Base-by-base conservation (phyloP, 1,140 invertebrate species). In the Octopus sinensis region DNA sequence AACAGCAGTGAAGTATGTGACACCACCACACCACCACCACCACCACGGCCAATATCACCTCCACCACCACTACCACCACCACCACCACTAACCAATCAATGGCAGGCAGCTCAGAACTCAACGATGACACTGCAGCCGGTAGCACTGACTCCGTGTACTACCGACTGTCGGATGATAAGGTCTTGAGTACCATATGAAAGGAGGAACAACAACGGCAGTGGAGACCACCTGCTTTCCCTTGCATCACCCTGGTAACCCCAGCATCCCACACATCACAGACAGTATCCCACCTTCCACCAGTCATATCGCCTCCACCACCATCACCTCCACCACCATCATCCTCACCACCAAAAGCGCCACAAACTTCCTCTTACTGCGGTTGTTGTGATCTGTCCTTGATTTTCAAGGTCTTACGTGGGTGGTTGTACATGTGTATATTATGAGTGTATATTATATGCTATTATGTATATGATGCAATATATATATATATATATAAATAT, bases 31-130 rank as follows among this genome's bases (percentile, higher is more conserved):
- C 23, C 23, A 23, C 23, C 56, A 62, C 56, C 17, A 9, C 56
- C 13, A 87, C 88, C 76, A 83, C 79, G 23, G 80, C 82, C 6
- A 76, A 79, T 7, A 80, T 76, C 51, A 81, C 56, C 23, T 76
- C 81, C 9, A 79, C 80, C 53, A 82, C 81, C 12, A 81, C 78
- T 81, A 80, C 82, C 23, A n/a, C 81, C 56, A 76, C 52, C 30
- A 10, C 43, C 13, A 79, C 30, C 53, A 54, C 54, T 5, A 80
- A 76, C 5, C 30, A 76, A 9, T 77, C 56, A 43, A 53, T 76
- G 51, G 79, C 77, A 13, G 68, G 77, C 51, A 71, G 56, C 23
- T 23, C 43, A 51, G 83, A 76, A 10, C 81, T 79, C 53, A 79
- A 82, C n/a, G 79, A 77, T 81, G 81, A 79, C 53, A 83, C 80